Conservation (phyloP, 2,113 vertebrate genomes). For the Anarhynchus alexandrinus region DNA sequence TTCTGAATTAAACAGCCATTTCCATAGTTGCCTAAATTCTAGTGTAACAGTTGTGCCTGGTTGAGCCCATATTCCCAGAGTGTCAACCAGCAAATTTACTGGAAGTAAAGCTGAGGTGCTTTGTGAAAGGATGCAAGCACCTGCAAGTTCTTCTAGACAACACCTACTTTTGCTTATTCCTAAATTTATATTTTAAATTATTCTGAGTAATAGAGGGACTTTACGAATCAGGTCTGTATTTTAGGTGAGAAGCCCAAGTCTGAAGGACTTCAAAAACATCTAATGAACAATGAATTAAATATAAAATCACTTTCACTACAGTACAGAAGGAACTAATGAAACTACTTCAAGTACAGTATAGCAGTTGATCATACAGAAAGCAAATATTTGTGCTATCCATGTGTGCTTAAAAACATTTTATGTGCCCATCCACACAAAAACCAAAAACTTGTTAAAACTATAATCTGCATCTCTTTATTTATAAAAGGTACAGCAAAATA, state of each 20-base stretch:
- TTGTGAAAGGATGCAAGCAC: no score
- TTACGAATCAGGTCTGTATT: not conserved
- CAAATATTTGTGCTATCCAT: not conserved
- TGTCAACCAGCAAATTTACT: not conserved
- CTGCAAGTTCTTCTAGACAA: not conserved
- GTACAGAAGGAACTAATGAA: not conserved
- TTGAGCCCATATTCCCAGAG: not conserved
- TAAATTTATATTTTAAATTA: not conserved
- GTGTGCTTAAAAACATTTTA: not conserved
- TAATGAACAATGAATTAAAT: not conserved
- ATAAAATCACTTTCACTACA: not conserved
- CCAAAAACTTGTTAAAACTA: not conserved
- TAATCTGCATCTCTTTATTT: conserved; percentile 1
- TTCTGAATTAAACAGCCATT: not conserved
- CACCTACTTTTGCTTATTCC: not conserved
- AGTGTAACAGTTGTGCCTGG: not conserved
- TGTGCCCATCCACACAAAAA: not conserved
- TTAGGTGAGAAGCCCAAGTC: not conserved
- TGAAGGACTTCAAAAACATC: not conserved
- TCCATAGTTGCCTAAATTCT: not conserved
- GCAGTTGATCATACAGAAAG: not conserved
- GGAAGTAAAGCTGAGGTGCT: no score
- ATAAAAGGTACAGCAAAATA: conserved; percentile 30
- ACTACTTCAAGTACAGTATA: not conserved
- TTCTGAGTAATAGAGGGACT: not conserved